Evolutionary conservation across 2,888 invertebrate genomes (phyloP).

Genomic region (Pyrgus malvae): DNA sequence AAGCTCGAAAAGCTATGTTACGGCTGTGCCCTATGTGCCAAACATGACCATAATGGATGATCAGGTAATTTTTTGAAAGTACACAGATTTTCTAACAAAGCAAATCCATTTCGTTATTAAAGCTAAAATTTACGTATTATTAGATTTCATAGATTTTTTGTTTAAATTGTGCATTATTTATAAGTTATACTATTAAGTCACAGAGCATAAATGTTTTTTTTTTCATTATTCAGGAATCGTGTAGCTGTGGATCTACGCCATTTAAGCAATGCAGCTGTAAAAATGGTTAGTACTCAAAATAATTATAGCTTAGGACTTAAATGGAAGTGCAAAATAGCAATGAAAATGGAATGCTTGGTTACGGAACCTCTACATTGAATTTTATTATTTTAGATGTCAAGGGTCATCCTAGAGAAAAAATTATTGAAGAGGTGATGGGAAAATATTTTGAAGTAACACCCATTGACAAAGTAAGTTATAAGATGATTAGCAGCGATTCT

Average conservation of each 20-base stretch:
- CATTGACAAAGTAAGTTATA: slow-evolving; percentile 60
- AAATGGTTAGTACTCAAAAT: slow-evolving; percentile 44
- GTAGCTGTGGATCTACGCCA: slow-evolving; percentile 39
- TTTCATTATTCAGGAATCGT: slow-evolving; percentile 39
- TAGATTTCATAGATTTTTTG: too few species aligned
- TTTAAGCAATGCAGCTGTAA: slow-evolving; percentile 40
- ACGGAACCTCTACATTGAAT: not conserved
- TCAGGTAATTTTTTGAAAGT: slow-evolving; percentile 32
- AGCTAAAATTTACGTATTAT: too few species aligned
- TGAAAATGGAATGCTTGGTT: slow-evolving; percentile 1
- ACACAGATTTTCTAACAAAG: not conserved
- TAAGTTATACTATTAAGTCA: too few species aligned
- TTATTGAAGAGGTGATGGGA: slow-evolving; percentile 65
- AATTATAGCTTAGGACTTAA: not conserved
- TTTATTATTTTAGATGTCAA: slow-evolving; percentile 57
- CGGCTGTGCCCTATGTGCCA: slow-evolving; percentile 34
- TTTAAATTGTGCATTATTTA: too few species aligned
- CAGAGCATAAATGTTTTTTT: not conserved
- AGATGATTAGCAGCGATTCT: slow-evolving; percentile 43
- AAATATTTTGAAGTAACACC: slow-evolving; percentile 49
- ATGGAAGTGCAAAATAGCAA: slow-evolving; percentile 37
- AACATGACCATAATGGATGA: slow-evolving; percentile 29
- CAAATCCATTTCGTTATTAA: too few species aligned
- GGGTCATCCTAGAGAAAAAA: slow-evolving; percentile 49
- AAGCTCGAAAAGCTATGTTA: slow-evolving; percentile 11